Evolutionary conservation across 2,888 invertebrate species (phyloP).

Genomic region (Byasa hedistus): DNA sequence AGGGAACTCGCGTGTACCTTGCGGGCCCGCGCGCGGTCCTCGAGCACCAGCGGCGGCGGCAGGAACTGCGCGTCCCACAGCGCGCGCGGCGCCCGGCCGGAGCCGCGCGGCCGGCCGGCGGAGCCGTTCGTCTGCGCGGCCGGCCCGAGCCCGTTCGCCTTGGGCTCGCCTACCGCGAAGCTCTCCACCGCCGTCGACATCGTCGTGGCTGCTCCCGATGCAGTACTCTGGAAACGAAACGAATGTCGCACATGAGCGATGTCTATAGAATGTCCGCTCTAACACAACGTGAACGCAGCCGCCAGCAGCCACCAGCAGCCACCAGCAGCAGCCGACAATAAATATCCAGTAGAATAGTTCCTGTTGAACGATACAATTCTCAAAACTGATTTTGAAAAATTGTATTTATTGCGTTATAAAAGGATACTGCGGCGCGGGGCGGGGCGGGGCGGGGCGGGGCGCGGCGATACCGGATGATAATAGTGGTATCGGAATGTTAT

Average conservation of each 20-base stretch:
- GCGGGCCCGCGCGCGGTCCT: conserved; percentile 57
- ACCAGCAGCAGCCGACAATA: too few relatives aligned
- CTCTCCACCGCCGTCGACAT: conserved; percentile 52
- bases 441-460: too few relatives aligned
- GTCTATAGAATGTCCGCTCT: too few relatives aligned
- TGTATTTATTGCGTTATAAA: too few relatives aligned
- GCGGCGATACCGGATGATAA: not conserved
- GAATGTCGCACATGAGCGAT: too few relatives aligned
- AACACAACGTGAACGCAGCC: too few relatives aligned
- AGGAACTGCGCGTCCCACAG: conserved; percentile 62
- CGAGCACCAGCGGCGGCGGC: conserved; percentile 57
- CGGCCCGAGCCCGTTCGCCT: conserved; percentile 38
- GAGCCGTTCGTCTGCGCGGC: conserved; percentile 32
- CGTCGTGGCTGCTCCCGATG: not conserved
- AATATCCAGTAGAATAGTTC: too few relatives aligned
- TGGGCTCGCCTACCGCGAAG: conserved; percentile 35
- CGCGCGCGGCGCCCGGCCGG: conserved; percentile 23
- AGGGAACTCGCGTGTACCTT: conserved; percentile 47
- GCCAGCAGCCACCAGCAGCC: too few relatives aligned
- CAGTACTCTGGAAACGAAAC: not conserved
- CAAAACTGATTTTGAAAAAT: too few relatives aligned
- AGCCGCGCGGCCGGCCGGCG: conserved; percentile 32
- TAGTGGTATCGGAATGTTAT: not conserved
- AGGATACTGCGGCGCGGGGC: too few relatives aligned
- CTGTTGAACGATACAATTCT: too few relatives aligned